phyloP scores from a whole-genome alignment of 1,140 invertebrate species.

The Cotesia vestalis region DNA sequence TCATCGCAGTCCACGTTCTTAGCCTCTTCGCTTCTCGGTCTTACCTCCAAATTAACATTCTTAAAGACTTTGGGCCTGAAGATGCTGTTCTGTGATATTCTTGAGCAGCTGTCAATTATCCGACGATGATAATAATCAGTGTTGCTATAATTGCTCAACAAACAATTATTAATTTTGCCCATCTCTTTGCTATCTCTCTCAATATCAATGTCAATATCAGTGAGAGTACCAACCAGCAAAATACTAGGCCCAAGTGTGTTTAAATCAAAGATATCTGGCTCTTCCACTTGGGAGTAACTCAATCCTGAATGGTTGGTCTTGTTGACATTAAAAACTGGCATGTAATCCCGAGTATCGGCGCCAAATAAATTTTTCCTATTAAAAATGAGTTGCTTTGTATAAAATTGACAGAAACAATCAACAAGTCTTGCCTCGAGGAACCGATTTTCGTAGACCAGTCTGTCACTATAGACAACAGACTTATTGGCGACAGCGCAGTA shows the following conservation, averaged over 20 bases:
- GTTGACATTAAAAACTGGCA: slow-evolving; percentile 48
- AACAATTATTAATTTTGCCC: slow-evolving; percentile 9
- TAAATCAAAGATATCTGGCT: slow-evolving; percentile 43
- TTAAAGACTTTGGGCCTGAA: slow-evolving; percentile 43
- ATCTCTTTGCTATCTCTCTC: too few species aligned
- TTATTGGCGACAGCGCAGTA: slow-evolving; percentile 42
- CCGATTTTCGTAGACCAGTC: slow-evolving; percentile 50
- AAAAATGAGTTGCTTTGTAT: slow-evolving; percentile 24
- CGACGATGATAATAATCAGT: slow-evolving; percentile 47
- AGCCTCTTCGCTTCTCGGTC: slow-evolving; percentile 31
- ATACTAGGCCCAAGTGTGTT: slow-evolving; percentile 45
- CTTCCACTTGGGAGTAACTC: slow-evolving; percentile 43
- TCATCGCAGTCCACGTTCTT: slow-evolving; percentile 33
- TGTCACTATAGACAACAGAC: slow-evolving; percentile 58
- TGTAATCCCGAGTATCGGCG: slow-evolving; percentile 41
- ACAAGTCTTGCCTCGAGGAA: slow-evolving; percentile 47
- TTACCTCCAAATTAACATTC: slow-evolving; percentile 9
- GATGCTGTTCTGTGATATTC: slow-evolving; percentile 45
- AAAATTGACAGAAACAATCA: slow-evolving; percentile 31
- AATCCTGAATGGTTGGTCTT: slow-evolving; percentile 53
- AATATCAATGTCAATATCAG: too few species aligned
- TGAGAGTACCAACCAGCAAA: slow-evolving; percentile 28
- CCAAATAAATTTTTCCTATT: neutral
- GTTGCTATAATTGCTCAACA: slow-evolving; percentile 12
- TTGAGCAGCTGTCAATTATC: slow-evolving; percentile 40